Evolutionary conservation across 2,113 vertebrate genomes (phyloP).

Genomic region (Scartelaos histophorus): DNA sequence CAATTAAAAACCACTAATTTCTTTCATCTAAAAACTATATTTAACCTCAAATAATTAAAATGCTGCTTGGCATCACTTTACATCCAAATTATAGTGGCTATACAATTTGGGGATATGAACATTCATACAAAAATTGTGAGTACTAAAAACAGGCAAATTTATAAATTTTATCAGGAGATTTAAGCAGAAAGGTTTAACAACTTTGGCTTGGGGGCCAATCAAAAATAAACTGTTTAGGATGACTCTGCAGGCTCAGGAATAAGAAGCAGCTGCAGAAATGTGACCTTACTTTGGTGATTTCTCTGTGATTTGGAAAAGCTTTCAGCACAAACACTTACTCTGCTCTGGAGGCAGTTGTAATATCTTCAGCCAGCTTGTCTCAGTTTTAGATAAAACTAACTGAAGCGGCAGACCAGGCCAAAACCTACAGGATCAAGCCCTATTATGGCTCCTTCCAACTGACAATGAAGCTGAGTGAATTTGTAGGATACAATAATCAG

Average conservation of each 20-base stretch:
- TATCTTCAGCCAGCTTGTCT: conserved; percentile 63
- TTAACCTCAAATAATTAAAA: neutral
- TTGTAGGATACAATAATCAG: conserved; percentile 34
- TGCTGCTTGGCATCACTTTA: neutral
- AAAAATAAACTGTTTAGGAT: conserved; percentile 83
- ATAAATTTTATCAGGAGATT: conserved; percentile 59
- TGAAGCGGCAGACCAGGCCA: conserved; percentile 23
- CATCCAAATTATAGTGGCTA: too few relatives aligned
- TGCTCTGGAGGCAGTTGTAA: conserved; percentile 39
- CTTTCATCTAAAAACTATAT: neutral
- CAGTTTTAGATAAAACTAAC: conserved; percentile 40
- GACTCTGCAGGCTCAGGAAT: conserved; percentile 77
- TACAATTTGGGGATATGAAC: neutral
- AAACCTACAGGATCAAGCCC: conserved; percentile 1
- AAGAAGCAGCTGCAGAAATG: conserved; percentile 77
- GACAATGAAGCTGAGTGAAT: conserved; percentile 11
- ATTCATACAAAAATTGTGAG: neutral
- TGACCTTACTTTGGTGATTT: conserved; percentile 58
- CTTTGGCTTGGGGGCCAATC: conserved; percentile 75
- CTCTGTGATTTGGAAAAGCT: conserved; percentile 67
- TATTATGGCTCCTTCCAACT: conserved; percentile 1
- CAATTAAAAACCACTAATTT: neutral
- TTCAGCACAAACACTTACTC: conserved; percentile 64
- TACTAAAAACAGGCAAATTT: conserved; percentile 45
- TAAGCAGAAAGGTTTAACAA: conserved; percentile 64